phyloP scores from a whole-genome alignment of 2,113 vertebrate species.

The Myiopsitta monachus region DNA sequence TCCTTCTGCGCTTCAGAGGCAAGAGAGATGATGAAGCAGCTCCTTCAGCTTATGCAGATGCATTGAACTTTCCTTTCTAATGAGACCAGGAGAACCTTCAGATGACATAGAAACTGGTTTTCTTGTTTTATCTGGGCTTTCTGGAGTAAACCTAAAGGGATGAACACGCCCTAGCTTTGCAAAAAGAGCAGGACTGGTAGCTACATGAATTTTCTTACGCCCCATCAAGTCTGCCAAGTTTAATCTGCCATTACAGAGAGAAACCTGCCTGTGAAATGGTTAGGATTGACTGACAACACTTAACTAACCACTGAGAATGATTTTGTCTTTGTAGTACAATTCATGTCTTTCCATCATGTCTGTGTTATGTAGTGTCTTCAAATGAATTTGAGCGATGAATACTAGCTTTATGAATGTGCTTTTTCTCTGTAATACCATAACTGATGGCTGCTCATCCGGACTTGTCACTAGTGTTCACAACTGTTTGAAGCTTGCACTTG shows the following conservation, averaged over 20 bases:
- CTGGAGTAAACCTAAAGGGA: constrained; percentile 1
- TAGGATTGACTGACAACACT: constrained; percentile 67
- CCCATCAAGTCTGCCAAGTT: constrained; percentile 69
- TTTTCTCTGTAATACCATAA: not conserved
- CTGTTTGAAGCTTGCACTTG: not conserved
- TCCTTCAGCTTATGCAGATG: not conserved
- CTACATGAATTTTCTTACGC: constrained; percentile 53
- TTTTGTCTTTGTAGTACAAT: constrained; percentile 47
- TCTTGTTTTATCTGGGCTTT: constrained; percentile 28
- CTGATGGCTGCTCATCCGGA: not conserved
- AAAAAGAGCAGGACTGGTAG: constrained; percentile 29
- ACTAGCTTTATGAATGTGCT: not conserved
- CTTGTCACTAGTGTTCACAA: not conserved
- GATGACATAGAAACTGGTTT: constrained; percentile 7
- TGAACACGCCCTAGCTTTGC: constrained; percentile 12
- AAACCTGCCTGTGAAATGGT: constrained; percentile 53
- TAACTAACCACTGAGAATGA: constrained; percentile 55
- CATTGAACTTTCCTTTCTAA: not conserved
- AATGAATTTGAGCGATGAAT: constrained; percentile 5
- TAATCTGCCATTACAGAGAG: constrained; percentile 64
- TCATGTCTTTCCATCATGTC: constrained; percentile 1
- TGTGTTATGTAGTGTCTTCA: not conserved
- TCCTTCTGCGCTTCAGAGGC: not conserved
- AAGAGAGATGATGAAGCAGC: not conserved
- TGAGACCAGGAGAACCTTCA: not conserved